Evolutionary conservation across 2,797 vertebrate genomes (phyloP).

Genomic region (Sebastes baramenuke): DNA sequence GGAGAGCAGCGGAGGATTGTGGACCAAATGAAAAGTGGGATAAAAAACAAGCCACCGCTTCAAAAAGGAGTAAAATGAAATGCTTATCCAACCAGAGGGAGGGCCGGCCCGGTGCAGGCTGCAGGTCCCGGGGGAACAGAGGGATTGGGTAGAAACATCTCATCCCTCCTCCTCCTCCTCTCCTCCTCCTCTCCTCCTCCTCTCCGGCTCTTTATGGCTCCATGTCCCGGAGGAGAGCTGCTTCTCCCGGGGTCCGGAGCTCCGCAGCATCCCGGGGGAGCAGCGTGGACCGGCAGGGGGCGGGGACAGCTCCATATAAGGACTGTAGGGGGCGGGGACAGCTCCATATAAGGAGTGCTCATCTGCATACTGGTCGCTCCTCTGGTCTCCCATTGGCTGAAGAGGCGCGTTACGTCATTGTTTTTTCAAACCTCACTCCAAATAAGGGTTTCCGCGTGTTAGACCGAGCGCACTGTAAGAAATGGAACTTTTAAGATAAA

Average conservation of each 20-base stretch:
- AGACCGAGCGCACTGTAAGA: conserved; percentile 23
- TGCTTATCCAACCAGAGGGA: conserved; percentile 87
- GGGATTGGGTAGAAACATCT: conserved; percentile 83
- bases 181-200: conserved; percentile 24
- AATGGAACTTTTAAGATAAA: neutral
- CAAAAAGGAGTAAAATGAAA: conserved; percentile 88
- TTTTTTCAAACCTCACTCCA: conserved; percentile 44
- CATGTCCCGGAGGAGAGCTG: conserved; percentile 83
- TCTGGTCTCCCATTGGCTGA: conserved; percentile 65
- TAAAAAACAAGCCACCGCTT: conserved; percentile 83
- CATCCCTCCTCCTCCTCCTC: conserved; percentile 69
- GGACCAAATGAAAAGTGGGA: conserved; percentile 81
- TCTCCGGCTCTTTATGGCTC: conserved; percentile 82
- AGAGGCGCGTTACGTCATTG: conserved; percentile 61
- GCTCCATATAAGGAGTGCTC: conserved; percentile 43
- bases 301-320: conserved; percentile 47
- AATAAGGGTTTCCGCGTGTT: conserved; percentile 66
- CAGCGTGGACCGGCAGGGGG: conserved; percentile 64
- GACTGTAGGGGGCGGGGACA: conserved; percentile 60
- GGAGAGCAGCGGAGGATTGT: conserved; percentile 76
- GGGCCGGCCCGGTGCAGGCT: conserved; percentile 80
- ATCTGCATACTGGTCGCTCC: conserved; percentile 61
- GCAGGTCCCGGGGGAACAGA: conserved; percentile 80
- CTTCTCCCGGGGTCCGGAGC: conserved; percentile 81
- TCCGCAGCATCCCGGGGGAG: conserved; percentile 74